phyloP scores from a whole-genome alignment of 2,888 invertebrate species.

The Crossocerus cetratus region DNA sequence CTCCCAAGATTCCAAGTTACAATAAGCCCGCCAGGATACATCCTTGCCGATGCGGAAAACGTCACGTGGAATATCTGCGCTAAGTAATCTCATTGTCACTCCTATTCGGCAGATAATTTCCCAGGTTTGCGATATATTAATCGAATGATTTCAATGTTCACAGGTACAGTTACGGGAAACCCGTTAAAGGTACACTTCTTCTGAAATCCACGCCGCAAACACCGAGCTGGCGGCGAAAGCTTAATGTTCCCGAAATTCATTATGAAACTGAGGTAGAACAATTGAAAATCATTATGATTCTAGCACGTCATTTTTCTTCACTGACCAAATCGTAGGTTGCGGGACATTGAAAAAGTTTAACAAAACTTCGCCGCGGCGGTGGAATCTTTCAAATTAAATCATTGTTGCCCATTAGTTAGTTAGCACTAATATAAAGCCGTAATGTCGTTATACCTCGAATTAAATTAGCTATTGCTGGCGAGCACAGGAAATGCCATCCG shows the following conservation, averaged over 20 bases:
- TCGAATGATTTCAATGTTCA: not conserved
- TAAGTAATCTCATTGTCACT: conserved; percentile 71
- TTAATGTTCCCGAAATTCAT: conserved; percentile 70
- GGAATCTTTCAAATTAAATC: no score
- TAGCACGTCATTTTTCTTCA: no score
- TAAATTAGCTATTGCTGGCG: no score
- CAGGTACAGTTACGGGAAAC: conserved; percentile 82
- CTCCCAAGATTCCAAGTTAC: conserved; percentile 81
- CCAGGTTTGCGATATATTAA: not conserved
- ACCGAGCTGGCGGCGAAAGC: conserved; percentile 70
- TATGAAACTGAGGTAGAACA: conserved; percentile 67
- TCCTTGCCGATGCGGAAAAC: conserved; percentile 76
- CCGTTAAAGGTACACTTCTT: conserved; percentile 79
- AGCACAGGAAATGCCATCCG: no score
- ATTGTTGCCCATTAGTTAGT: no score
- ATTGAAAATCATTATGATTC: no score
- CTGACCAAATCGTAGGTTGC: no score
- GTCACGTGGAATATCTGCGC: conserved; percentile 79
- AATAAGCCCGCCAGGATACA: conserved; percentile 78
- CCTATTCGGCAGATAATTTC: not conserved
- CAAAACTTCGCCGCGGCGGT: no score
- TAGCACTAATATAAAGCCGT: no score
- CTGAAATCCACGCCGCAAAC: conserved; percentile 74
- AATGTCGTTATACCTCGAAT: no score
- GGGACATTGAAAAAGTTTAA: no score